Evolutionary conservation across 2,888 invertebrate genomes (phyloP), one percentile per base, ranked within the genome.

Genomic region (Orchesellides sinensis): DNA sequence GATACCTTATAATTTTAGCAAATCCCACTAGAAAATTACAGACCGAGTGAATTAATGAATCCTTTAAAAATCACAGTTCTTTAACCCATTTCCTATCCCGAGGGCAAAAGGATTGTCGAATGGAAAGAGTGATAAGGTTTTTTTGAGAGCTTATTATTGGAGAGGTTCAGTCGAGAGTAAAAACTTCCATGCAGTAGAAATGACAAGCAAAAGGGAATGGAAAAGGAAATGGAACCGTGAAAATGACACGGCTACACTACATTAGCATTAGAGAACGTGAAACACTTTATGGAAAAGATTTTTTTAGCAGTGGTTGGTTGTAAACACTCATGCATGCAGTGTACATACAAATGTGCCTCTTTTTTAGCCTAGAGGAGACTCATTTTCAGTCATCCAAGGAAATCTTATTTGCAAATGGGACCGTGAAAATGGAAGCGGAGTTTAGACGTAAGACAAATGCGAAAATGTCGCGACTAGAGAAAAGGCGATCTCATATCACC

Each of bases 331-430:
- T 68, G 6, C 52, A 68, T 47, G 45, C 45, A n/a, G 8, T 56
- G 17, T 54, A 47, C 29, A 47, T 74, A 54, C 65, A 63, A 49
- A 65, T 54, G 49, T 52, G 65, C 19, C 14, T n/a, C 74, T 35
- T 23, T n/a, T 65, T 19, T 65, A 29, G 56, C 66, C 32, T 35
- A 59, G 68, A 27, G 17, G 54, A 47, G 40, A 66, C 68, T 77
- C 75, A 77, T 77, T 77, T 77, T 77, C 75, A 77, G 66, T 68
- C 75, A 77, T 56, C 45, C 54, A 77, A 66, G 56, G 68, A 77
- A 66, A 77, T 77, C 75, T 45, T 66, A 77, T 77, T 77, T 68
- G 75, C 75, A 77, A 77, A 77, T 77, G 68, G 66, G 66, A 56
- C 66, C 68, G 35, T 10, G 68, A 59, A 75, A 75, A 66, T 77